Conservation (phyloP, 2,113 vertebrate species). For the Melanerpes aurifrons region DNA sequence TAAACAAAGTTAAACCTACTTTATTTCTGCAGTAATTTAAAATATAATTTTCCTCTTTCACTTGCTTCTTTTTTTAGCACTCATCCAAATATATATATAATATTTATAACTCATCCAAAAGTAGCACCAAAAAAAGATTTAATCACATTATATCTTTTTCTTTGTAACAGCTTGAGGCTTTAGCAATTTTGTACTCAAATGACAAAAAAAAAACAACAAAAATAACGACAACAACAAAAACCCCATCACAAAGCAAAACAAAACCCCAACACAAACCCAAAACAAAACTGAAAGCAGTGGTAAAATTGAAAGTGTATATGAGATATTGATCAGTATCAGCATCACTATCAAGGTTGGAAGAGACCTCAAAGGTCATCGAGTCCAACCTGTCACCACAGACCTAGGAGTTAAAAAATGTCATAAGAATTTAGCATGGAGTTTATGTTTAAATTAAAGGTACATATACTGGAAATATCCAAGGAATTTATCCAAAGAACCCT, state of each 20-base stretch:
- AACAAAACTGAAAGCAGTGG: neutral
- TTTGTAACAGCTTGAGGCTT: neutral
- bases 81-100: too few species aligned
- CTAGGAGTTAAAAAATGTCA: neutral
- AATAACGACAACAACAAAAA: neutral
- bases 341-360: too few species aligned
- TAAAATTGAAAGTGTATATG: neutral
- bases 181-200: neutral
- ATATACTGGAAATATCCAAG: neutral
- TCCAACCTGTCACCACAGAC: too few species aligned
- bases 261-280: neutral
- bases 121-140: neutral
- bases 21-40: neutral
- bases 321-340: neutral
- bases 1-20: neutral
- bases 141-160: neutral
- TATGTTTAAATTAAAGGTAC: neutral
- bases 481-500: neutral
- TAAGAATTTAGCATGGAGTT: neutral
- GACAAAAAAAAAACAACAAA: too few species aligned
- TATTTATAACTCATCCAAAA: neutral
- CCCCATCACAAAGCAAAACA: too few species aligned
- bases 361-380: too few species aligned
- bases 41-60: neutral
- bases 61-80: neutral